Evolutionary conservation across 2,113 vertebrate species (phyloP).

Genomic region (Trematocara stigmaticum): DNA sequence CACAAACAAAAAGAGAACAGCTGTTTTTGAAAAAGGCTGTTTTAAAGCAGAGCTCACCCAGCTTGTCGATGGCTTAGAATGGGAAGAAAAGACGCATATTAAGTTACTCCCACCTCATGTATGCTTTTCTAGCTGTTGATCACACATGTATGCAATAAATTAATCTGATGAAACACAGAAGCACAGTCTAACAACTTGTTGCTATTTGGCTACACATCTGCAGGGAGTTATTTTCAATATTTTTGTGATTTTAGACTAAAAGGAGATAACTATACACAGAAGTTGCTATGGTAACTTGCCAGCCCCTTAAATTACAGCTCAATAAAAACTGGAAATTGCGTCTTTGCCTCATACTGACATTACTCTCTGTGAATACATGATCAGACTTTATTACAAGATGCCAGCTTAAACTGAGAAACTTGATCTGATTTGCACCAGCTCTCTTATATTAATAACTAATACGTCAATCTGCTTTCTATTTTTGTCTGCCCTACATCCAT

Average conservation of each 20-base stretch:
- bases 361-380: background rate
- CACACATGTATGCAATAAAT: background rate
- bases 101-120: background rate
- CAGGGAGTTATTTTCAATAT: background rate
- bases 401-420: background rate
- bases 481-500: background rate
- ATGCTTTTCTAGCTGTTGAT: background rate
- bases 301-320: background rate
- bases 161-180: background rate
- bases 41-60: background rate
- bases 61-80: rapidly evolving
- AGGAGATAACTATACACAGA: background rate
- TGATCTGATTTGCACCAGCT: background rate
- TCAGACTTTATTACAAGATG: background rate
- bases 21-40: background rate
- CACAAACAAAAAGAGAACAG: background rate
- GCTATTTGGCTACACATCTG: background rate
- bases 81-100: background rate
- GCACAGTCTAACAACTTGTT: background rate
- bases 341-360: background rate
- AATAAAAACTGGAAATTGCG: background rate
- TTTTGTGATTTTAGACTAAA: background rate
- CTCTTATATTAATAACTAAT: background rate
- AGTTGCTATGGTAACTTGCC: background rate
- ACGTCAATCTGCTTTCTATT: background rate